Evolutionary conservation across 2,797 vertebrate genomes (phyloP).

Genomic region (Moxostoma hubbsi): DNA sequence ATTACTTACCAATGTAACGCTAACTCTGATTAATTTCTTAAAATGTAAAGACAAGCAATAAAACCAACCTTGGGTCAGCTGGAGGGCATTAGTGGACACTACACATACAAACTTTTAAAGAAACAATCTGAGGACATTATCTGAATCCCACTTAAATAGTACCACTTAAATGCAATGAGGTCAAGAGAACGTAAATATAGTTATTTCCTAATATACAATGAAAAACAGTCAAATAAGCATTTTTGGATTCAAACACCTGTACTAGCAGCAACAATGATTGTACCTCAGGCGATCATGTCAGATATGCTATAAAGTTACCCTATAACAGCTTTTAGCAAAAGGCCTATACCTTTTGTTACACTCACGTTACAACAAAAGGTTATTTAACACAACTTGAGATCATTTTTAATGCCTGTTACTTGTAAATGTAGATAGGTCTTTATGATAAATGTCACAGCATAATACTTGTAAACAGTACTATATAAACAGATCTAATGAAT

Average conservation of each 20-base stretch:
- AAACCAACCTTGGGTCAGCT: not conserved
- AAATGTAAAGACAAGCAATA: not conserved
- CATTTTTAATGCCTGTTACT: slow-evolving; percentile 40
- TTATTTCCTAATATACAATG: not conserved
- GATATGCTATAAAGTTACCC: not conserved
- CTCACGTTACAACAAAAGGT: not conserved
- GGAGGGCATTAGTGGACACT: not conserved
- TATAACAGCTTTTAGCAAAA: slow-evolving; percentile 7
- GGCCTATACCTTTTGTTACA: slow-evolving; percentile 32
- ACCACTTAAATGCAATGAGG: not conserved
- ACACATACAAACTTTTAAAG: not conserved
- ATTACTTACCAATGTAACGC: slow-evolving; percentile 35
- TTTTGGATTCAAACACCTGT: not conserved
- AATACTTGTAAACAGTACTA: not conserved
- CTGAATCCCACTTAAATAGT: not conserved
- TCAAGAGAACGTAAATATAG: not conserved
- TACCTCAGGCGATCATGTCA: not conserved
- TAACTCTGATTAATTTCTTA: slow-evolving; percentile 12
- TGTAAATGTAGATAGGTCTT: slow-evolving; percentile 27
- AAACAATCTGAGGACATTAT: not conserved
- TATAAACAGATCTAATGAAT: not conserved
- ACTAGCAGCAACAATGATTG: not conserved
- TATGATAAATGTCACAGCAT: not conserved
- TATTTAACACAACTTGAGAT: slow-evolving; percentile 61
- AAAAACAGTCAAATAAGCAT: not conserved